Percentiles rank a stretch among this genome's conserved stretches.
Evolutionary conservation across 2,797 vertebrate genomes (phyloP).

Genomic region (Arremon brunneinucha): DNA sequence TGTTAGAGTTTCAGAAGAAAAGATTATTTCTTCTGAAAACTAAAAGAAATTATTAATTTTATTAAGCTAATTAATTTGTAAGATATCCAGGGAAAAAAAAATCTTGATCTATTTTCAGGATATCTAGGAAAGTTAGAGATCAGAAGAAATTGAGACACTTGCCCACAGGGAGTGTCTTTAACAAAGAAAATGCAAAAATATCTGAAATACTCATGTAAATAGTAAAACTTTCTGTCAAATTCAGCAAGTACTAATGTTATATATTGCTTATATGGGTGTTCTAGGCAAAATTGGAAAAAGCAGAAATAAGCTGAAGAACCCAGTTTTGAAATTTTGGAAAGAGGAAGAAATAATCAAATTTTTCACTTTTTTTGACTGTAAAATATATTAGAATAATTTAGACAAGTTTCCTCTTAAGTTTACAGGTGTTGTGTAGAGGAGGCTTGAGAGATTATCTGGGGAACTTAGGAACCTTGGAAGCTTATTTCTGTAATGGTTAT

Average conservation of each 20-base stretch:
- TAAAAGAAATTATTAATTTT: not conserved
- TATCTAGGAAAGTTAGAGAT: not conserved
- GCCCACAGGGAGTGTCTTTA: not conserved
- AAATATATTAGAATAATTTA: not conserved
- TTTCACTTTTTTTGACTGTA: not conserved
- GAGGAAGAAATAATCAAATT: not conserved
- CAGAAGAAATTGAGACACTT: not conserved
- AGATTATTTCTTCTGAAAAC: not conserved
- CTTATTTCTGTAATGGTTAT: not conserved
- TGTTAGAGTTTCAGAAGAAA: not conserved
- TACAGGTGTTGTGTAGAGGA: not conserved
- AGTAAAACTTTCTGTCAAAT: not conserved
- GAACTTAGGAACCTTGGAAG: not conserved
- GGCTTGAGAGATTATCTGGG: not conserved
- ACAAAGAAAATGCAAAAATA: not conserved
- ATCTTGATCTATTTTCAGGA: not conserved
- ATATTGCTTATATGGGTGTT: not conserved
- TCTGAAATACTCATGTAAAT: not conserved
- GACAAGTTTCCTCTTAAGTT: not conserved
- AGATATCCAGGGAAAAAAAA: not conserved
- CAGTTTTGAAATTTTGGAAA: not conserved
- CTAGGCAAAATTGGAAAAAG: not conserved
- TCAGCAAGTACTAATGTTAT: not conserved
- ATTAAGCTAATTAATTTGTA: not conserved
- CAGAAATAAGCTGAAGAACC: not conserved